Evolutionary conservation across 2,888 invertebrate species (phyloP).

Genomic region (Ormia ochracea): DNA sequence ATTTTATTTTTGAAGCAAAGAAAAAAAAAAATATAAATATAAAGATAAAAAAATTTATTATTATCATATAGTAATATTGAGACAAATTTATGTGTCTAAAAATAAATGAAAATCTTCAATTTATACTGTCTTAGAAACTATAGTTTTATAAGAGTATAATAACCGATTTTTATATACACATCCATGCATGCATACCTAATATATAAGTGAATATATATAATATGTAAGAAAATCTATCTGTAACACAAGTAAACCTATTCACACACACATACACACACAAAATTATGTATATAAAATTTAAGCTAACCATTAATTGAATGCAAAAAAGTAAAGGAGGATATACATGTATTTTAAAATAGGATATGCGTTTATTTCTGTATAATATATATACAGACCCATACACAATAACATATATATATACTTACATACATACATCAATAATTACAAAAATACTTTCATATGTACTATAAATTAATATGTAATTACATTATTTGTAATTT

Average conservation of each 20-base stretch:
- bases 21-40: slow-evolving; percentile 44
- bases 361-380: slow-evolving; percentile 47
- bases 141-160: slow-evolving; percentile 56
- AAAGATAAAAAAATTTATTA: too few relatives aligned
- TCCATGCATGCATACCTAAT: slow-evolving; percentile 26
- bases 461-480: slow-evolving; percentile 50
- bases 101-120: slow-evolving; percentile 24
- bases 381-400: slow-evolving; percentile 41
- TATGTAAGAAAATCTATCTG: slow-evolving; percentile 23
- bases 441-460: too few relatives aligned
- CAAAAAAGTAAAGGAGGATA: too few relatives aligned
- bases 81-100: slow-evolving; percentile 45
- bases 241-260: slow-evolving; percentile 36
- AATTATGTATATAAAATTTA: slow-evolving; percentile 46
- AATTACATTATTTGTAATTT: slow-evolving; percentile 66
- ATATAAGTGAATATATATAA: slow-evolving; percentile 11
- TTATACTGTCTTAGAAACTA: slow-evolving; percentile 57
- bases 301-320: slow-evolving; percentile 40
- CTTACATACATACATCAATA: slow-evolving; percentile 46
- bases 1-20: slow-evolving; percentile 68
- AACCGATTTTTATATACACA: slow-evolving; percentile 54
- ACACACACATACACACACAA: not conserved
- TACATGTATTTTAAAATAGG: slow-evolving; percentile 42
- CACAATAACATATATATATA: slow-evolving; percentile 29
- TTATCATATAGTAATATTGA: too few relatives aligned